phyloP scores from a whole-genome alignment of 1,140 invertebrate species.

The Grapholita molesta region DNA sequence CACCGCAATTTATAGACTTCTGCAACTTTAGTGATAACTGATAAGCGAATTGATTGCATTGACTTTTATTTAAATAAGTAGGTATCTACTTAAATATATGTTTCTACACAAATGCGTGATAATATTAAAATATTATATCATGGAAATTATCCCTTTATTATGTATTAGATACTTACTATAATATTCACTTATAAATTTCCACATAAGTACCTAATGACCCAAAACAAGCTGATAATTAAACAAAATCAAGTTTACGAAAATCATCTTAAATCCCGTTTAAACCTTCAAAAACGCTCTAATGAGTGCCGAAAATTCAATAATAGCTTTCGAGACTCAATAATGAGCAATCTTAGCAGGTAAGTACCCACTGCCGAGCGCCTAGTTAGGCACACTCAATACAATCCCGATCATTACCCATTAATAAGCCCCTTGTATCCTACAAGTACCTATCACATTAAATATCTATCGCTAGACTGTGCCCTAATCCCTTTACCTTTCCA shows the following conservation, averaged over 20 bases:
- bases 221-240: background rate
- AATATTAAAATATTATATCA: too few species aligned
- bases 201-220: background rate
- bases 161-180: too few species aligned
- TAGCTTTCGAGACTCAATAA: background rate
- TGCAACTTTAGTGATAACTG: too few species aligned
- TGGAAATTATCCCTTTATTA: too few species aligned
- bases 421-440: conserved; percentile 23
- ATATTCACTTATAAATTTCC: background rate
- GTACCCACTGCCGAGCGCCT: background rate
- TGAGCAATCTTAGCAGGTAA: background rate
- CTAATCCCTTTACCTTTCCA: conserved; percentile 27
- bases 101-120: too few species aligned
- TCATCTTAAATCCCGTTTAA: background rate
- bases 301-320: background rate
- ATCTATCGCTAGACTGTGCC: conserved; percentile 27
- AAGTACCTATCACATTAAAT: conserved; percentile 30
- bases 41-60: too few species aligned
- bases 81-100: too few species aligned
- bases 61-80: too few species aligned
- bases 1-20: too few species aligned
- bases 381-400: background rate
- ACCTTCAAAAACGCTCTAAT: background rate
- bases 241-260: background rate
- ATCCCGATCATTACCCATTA: conserved; percentile 14